Evolutionary conservation across 2,113 vertebrate genomes (phyloP), one percentile per base, ranked within the genome.

Genomic region (Nothobranchius furzeri): DNA sequence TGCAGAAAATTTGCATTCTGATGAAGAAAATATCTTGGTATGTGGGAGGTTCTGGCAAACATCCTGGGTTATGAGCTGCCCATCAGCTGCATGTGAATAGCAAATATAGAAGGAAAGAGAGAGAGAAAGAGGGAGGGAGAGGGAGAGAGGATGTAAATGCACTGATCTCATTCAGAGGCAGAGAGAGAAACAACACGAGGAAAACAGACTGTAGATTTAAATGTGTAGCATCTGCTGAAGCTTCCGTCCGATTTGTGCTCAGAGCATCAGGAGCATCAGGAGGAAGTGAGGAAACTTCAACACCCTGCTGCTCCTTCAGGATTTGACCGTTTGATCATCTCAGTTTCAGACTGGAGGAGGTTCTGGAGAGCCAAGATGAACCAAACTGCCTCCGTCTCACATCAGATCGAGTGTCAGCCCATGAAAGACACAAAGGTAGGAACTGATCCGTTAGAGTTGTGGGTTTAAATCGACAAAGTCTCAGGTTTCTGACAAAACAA

Each of bases 11-110:
- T 72, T 80, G 75, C 81, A 84, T 83, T 70, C 75, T 76, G 79
- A 86, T 81, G 20, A 15, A 87, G 81, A 79, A 73, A 70, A 24
- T 59, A 66, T 84, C 64, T 73, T 75, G 6, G 35, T 25, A 86
- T 61, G 87, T 89, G 87, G 87, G 87, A 86, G 87, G 87, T 54
- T 35, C 78, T 89, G 87, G 87, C 79, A 82, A 85, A 70, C 79
- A 57, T 84, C 83, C 83, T 83, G 83, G 56, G 76, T 83, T 74
- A 68, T 73, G 73, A 86, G 78, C 65, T 52, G 76, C 80, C 83
- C 77, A 70, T 85, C 70, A 78, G 83, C 76, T 10, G 65, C 78
- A 67, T 51, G 9, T 37, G 74, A 76, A 64, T 66, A 48, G 43
- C 68, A 45, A 52, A 3, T 20, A 20, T 20, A 20, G 20, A 20